These are phyloP conservation scores for Autographa gamma DNA, from an alignment of 2,888 invertebrate species.

Conservation along the genomic window DNA sequence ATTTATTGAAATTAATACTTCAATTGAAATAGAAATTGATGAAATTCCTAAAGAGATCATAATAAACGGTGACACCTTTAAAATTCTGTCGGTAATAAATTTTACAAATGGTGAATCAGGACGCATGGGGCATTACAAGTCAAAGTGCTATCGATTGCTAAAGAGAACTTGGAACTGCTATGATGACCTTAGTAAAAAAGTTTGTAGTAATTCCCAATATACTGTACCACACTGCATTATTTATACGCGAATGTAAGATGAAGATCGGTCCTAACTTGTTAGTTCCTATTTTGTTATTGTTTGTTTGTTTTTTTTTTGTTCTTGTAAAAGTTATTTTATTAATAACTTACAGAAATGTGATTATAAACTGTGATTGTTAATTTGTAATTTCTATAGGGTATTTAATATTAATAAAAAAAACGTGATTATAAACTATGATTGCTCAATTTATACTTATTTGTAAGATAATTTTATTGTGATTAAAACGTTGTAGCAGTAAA, in stretches of 20 bases:
- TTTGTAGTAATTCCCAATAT: constrained; percentile 29
- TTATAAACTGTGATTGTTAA: constrained; percentile 26
- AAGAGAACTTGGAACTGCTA: constrained; percentile 31
- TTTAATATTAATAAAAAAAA: constrained; percentile 33
- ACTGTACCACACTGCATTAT: constrained; percentile 31
- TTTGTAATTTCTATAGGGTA: constrained; percentile 20
- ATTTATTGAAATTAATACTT: constrained; percentile 33
- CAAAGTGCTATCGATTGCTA: constrained; percentile 29
- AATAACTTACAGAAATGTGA: constrained; percentile 30
- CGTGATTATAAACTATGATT: constrained; percentile 31
- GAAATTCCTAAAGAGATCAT: constrained; percentile 28
- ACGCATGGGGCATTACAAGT: constrained; percentile 31
- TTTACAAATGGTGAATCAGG: constrained; percentile 27
- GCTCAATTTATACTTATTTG: constrained; percentile 27
- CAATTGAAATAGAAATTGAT: constrained; percentile 28
- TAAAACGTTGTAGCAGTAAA: constrained; percentile 29
- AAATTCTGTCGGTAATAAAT: constrained; percentile 28
- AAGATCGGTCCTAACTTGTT: constrained; percentile 31
- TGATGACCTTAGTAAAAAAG: constrained; percentile 31
- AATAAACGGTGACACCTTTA: constrained; percentile 32
- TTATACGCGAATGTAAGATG: constrained; percentile 31
- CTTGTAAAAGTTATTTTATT: constrained; percentile 31
- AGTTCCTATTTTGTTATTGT: constrained; percentile 29
- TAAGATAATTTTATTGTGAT: constrained; percentile 25
- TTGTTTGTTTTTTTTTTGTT: constrained; percentile 17